Evolutionary conservation across 30 jellyfish, hydroid and myxozoan genomes (phyloP).

Genomic region (Nemopilema nomurai): DNA sequence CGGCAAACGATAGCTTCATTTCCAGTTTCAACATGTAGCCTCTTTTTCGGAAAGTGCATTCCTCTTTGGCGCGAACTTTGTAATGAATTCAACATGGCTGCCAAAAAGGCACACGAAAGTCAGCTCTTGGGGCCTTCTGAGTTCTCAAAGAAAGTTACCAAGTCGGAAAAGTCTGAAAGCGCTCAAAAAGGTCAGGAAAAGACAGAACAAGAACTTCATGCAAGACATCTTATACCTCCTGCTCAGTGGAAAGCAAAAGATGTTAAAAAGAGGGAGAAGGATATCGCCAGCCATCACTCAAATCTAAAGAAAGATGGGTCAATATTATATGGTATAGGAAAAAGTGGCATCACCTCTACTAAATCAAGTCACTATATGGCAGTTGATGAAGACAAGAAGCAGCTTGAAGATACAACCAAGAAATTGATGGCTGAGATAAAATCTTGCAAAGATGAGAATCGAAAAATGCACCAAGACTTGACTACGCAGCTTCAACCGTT

Average conservation of each 20-base stretch:
- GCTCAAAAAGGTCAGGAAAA: not conserved
- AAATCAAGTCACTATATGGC: not conserved
- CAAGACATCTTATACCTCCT: slow-evolving; percentile 6
- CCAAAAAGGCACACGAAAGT: not conserved
- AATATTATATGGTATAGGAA: not conserved
- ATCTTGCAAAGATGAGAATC: slow-evolving; percentile 49
- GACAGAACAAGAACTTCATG: not conserved
- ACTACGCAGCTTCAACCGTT: slow-evolving; percentile 30
- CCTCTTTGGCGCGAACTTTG: not conserved
- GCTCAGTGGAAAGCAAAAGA: not conserved
- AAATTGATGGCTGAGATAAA: slow-evolving; percentile 29
- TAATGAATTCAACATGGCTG: slow-evolving; percentile 18
- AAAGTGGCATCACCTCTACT: not conserved
- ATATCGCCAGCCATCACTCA: not conserved
- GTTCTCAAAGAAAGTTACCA: not conserved
- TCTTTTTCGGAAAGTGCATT: not conserved
- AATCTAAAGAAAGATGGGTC: not conserved
- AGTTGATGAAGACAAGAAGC: not conserved
- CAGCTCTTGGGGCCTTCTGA: slow-evolving; percentile 8
- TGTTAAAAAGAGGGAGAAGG: not conserved
- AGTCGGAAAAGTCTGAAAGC: not conserved
- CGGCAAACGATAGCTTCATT: too few relatives aligned
- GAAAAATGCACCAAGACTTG: slow-evolving; percentile 17
- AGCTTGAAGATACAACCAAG: not conserved
- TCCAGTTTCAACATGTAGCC: not conserved